Percentiles rank a stretch among this genome's conserved stretches.
Evolutionary conservation across 1,140 invertebrate genomes (phyloP).

Genomic region (Hormaphis cornu): DNA sequence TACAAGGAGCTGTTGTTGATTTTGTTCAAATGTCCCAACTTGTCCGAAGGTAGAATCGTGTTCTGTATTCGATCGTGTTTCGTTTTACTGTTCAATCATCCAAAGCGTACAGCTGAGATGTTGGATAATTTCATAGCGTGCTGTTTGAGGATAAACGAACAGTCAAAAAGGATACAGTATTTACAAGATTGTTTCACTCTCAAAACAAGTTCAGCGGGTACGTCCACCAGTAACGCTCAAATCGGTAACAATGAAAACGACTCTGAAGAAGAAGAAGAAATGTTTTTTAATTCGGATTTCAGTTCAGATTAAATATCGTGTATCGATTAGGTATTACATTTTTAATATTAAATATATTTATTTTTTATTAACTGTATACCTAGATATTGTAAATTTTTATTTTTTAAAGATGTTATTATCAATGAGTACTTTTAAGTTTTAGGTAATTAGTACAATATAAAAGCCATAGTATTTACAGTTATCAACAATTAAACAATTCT

Average conservation of each 20-base stretch:
- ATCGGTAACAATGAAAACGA: neutral
- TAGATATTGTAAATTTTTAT: too few relatives aligned
- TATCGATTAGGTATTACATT: too few relatives aligned
- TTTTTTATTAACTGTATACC: too few relatives aligned
- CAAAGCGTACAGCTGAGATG: neutral
- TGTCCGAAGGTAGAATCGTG: neutral
- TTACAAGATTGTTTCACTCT: conserved; percentile 7
- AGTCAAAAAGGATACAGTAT: neutral
- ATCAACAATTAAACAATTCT: too few relatives aligned
- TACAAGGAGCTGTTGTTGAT: conserved; percentile 1
- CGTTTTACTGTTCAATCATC: neutral
- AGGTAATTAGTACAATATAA: too few relatives aligned
- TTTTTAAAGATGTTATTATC: too few relatives aligned
- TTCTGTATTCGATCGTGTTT: neutral
- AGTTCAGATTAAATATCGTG: neutral
- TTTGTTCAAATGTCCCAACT: neutral
- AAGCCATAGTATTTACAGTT: too few relatives aligned
- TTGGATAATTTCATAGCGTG: conserved; percentile 3
- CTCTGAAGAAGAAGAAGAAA: neutral
- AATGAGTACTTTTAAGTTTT: too few relatives aligned
- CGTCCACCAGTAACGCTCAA: neutral
- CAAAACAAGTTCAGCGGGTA: neutral
- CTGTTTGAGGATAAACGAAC: conserved; percentile 1
- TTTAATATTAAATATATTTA: too few relatives aligned
- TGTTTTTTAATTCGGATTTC: neutral